Base-by-base conservation (phyloP, 2,113 vertebrate species). In the Uropsilus gracilis region DNA sequence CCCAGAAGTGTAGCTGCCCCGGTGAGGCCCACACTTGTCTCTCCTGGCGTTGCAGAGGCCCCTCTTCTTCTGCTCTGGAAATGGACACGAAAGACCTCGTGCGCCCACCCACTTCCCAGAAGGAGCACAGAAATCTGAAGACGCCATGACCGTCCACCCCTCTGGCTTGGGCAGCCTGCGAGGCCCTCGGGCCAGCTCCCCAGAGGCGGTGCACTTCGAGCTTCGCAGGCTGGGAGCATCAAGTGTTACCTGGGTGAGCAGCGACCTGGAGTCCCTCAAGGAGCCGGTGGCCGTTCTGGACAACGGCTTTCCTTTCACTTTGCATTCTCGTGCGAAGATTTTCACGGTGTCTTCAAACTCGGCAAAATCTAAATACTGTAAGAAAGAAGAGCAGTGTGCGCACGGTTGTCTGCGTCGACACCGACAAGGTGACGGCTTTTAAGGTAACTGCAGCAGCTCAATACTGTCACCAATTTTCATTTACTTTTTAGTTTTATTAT, bases 321-420 rank as follows among this genome's bases (percentile, higher is more conserved):
- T 99, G 96, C 99, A 99, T 91, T 99, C 99, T 50, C 98, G 99
- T 77, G 99, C 98, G 97, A 99, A 99, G n/a, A 98, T 97, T 84
- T 98, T 97, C 92, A 98, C 94, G 0, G 99, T 99, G 66, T 99
- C 99, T 93, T 99, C 98, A 98, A 99, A 99, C 75, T 99, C 99
- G 0, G 98, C 98, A 98, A 99, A 99, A 90, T 98, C 99, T 86
- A 99, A 98, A 97, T 99, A 99, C 99, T 99, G 42, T 32, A 90
- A 82, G 32, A 97, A 91, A 97, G 91, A 96, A 28, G 26, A 75
- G 32, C 83, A 26, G 18, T 2, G 24, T 11, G 10, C 1, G 1
- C 17, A 48, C 0, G 32, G 46, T 55, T 37, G 8, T 64, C 39
- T 61, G 37, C 42, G 84, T 59, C 75, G n/a, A 73, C 37, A 32